Evolutionary conservation across 2,113 vertebrate genomes (phyloP).

Genomic region (Tupaia tana): DNA sequence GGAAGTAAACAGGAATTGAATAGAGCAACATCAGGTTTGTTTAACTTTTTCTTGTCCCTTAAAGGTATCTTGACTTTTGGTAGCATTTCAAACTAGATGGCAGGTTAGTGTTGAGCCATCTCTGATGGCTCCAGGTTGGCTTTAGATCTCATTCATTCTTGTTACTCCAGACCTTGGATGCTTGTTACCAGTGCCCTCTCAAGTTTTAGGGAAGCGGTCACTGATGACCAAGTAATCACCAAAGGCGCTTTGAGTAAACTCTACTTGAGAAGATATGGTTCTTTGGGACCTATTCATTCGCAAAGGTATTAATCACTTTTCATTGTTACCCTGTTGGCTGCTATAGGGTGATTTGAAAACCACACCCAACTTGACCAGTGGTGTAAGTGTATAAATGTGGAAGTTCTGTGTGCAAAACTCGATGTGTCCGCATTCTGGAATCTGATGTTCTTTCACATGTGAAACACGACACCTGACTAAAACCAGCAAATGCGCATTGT

Average conservation of each 20-base stretch:
- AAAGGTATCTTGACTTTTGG: constrained; percentile 82
- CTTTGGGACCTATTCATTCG: constrained; percentile 78
- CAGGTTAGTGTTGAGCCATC: constrained; percentile 61
- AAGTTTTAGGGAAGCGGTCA: constrained; percentile 78
- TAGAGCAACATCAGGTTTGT: constrained; percentile 71
- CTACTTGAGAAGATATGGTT: constrained; percentile 82
- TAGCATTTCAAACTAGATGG: constrained; percentile 74
- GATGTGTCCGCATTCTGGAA: constrained; percentile 83
- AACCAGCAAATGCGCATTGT: constrained; percentile 77
- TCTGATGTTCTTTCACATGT: constrained; percentile 83
- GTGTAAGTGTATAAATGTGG: constrained; percentile 84
- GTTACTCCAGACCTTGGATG: constrained; percentile 73
- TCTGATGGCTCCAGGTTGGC: constrained; percentile 75
- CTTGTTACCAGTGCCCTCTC: constrained; percentile 81
- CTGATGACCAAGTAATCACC: constrained; percentile 81
- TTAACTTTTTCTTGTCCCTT: constrained; percentile 78
- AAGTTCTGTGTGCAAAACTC: constrained; percentile 85
- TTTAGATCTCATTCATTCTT: constrained; percentile 81
- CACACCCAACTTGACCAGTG: constrained; percentile 82
- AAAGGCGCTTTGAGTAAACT: constrained; percentile 85
- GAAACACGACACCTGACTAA: constrained; percentile 80
- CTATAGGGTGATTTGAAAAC: constrained; percentile 84
- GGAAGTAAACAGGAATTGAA: constrained; percentile 72
- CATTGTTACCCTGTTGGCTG: constrained; percentile 87
- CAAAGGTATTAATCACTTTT: constrained; percentile 85